Conservation (phyloP, 2,113 vertebrate species). For the Heterotilapia buettikoferi region DNA sequence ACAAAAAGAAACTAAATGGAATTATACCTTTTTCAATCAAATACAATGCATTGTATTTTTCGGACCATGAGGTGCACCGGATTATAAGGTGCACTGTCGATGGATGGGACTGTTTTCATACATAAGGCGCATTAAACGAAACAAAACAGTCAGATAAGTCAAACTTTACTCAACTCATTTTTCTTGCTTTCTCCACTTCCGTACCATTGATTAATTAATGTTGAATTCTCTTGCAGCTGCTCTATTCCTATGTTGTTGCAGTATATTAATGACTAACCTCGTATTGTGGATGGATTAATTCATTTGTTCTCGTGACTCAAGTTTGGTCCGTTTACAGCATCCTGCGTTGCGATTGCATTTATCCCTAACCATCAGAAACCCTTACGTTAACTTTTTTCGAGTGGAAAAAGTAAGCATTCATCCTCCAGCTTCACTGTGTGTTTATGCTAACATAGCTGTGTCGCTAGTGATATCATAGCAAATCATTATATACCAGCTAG, state of each 20-base stretch:
- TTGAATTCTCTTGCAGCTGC: neutral
- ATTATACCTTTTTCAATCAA: too few species aligned
- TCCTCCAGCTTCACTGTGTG: neutral
- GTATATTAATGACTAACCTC: neutral
- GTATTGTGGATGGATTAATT: too few species aligned
- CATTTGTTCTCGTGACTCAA: too few species aligned
- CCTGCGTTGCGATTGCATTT: too few species aligned
- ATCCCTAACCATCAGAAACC: too few species aligned
- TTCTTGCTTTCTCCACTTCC: neutral
- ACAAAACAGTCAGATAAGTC: neutral
- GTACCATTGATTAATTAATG: too few species aligned
- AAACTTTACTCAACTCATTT: neutral
- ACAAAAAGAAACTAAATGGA: too few species aligned
- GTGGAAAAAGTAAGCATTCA: neutral
- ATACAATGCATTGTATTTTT: too few species aligned
- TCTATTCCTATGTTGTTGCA: neutral
- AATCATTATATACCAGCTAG: neutral
- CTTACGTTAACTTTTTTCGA: too few species aligned
- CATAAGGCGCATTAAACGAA: neutral
- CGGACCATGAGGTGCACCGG: neutral
- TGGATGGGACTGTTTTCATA: too few species aligned
- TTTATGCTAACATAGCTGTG: neutral
- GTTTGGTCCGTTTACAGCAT: too few species aligned
- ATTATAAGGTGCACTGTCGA: neutral
- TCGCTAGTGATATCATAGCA: neutral